Base-by-base conservation (phyloP, 35 echinoderm and acorn worm genomes). In the Stichopus chloronotus region DNA sequence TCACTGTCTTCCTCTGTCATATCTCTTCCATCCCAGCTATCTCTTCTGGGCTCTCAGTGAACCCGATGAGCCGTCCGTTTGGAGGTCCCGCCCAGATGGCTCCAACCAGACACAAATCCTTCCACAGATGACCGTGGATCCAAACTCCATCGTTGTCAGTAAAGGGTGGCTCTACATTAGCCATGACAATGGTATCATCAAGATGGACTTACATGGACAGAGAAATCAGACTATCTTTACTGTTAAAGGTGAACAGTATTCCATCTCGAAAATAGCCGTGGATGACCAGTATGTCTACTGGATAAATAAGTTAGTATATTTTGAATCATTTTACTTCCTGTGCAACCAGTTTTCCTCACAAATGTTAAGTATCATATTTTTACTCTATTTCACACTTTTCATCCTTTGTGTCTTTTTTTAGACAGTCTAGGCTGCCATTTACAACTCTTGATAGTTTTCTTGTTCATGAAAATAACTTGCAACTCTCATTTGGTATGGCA, bases 11-110 rank as follows among this genome's bases (percentile, higher is more conserved):
- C 7, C 17, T 74, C 17, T 19, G 17, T 74, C 17, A 19, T 21
- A 7, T 74, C 17, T 21, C 69, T 83, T 83, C 5, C 55, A 53
- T 63, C 25, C 30, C 52, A 98, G 97, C 3, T 96, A 88, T 76
- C 58, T 98, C 14, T 96, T 96, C 57, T 98, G 97, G 97, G 91
- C 93, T 19, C 13, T 8, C 17, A 94, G 92, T 76, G 96, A 92
- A 90, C 91, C 93, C 4, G 58, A 79, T 5, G 8, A 96, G 12
- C 55, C 90, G 25, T 88, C 94, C 5, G 94, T 98, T 63, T 88
- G 94, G 23, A 83, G 95, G 22, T 43, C 95, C 6, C 78, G 14
- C 23, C 72, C 94, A 24, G 93, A 98, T 78, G 97, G 97, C 54
- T 86, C 88, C 6, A 60, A 87, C 24, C 79, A 91, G 8, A 92